These are phyloP conservation scores for Sebastes matsubarae DNA, from an alignment of 2,797 vertebrate species.

Conservation along the genomic window DNA sequence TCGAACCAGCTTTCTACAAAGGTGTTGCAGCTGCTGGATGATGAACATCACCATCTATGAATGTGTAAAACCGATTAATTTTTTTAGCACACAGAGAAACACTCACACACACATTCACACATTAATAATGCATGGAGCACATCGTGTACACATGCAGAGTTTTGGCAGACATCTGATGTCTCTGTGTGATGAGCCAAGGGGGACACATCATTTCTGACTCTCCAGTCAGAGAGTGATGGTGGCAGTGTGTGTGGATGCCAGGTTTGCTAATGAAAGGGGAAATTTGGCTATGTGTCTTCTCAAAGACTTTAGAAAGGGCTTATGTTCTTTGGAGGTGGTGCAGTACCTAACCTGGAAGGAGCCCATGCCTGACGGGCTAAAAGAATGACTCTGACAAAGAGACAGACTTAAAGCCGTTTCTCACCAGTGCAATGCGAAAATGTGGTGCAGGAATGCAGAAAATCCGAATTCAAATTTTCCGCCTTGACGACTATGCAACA, in stretches of 20 bases:
- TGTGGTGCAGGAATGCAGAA: no score
- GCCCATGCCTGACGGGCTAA: slow-evolving; percentile 5
- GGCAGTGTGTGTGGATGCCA: slow-evolving; percentile 47
- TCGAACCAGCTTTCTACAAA: neutral
- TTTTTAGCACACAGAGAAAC: neutral
- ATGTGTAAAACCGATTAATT: slow-evolving; percentile 29
- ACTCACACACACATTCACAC: slow-evolving; percentile 13
- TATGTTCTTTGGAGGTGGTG: slow-evolving; percentile 31
- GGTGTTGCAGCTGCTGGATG: slow-evolving; percentile 8
- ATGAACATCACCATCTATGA: slow-evolving; percentile 17
- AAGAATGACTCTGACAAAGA: slow-evolving; percentile 22
- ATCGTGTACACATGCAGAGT: slow-evolving; percentile 67
- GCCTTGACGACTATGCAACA: no score
- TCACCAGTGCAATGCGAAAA: no score
- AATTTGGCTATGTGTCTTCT: slow-evolving; percentile 42
- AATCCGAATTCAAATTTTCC: no score
- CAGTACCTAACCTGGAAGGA: slow-evolving; percentile 17
- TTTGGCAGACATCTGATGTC: slow-evolving; percentile 71
- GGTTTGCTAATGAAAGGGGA: slow-evolving; percentile 54
- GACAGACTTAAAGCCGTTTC: neutral
- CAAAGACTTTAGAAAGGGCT: slow-evolving; percentile 34
- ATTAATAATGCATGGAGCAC: slow-evolving; percentile 72
- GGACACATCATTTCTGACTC: slow-evolving; percentile 62
- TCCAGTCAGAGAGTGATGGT: slow-evolving; percentile 43
- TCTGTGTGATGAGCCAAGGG: slow-evolving; percentile 66